These are phyloP conservation scores for Barnardius zonarius DNA, from an alignment of 2,113 vertebrate species.

Conservation along the genomic window DNA sequence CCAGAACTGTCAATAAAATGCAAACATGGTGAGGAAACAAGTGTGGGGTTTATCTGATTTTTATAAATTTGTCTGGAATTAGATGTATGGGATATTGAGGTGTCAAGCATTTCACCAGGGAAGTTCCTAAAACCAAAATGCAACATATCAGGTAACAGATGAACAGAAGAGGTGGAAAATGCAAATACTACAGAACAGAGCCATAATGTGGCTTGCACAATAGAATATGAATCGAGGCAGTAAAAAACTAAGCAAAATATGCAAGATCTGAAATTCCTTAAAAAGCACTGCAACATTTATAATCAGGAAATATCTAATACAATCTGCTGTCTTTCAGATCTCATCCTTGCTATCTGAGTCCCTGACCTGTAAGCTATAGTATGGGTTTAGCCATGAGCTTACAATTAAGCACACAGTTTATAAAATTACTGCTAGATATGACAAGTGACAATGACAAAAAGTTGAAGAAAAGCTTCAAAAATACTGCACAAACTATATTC, in stretches of 20 bases:
- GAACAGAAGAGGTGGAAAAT: neutral
- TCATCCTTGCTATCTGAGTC: neutral
- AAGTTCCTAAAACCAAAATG: neutral
- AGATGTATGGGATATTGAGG: neutral
- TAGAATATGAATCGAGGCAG: neutral
- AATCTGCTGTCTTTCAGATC: neutral
- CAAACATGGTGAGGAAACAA: neutral
- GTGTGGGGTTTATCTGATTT: neutral
- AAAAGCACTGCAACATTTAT: neutral
- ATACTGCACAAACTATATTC: neutral
- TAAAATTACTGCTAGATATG: neutral
- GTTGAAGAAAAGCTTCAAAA: neutral
- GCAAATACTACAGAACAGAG: neutral
- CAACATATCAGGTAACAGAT: neutral
- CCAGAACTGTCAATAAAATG: constrained; percentile 10
- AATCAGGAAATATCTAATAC: neutral
- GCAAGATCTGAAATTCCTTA: neutral
- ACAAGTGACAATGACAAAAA: neutral
- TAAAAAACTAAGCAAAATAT: neutral
- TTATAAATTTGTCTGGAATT: constrained; percentile 11
- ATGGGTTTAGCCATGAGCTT: neutral
- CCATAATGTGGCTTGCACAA: neutral
- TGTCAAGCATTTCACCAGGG: neutral
- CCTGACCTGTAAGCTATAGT: neutral
- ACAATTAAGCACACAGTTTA: neutral